Conservation (phyloP, 2,797 vertebrate species). For the Cygnus olor region DNA sequence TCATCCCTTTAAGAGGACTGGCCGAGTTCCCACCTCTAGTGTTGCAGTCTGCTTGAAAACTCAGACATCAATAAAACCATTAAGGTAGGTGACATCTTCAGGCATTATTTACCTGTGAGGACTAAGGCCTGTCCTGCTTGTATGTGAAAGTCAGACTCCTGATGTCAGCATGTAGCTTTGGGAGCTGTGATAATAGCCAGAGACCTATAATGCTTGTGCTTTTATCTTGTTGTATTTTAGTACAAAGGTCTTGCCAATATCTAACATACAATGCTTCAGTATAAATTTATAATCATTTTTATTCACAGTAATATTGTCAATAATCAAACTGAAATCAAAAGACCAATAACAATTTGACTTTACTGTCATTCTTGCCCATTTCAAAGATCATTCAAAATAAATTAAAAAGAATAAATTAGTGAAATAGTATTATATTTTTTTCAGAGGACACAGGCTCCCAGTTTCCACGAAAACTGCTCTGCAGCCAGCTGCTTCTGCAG, state of each 20-base stretch:
- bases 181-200: neutral
- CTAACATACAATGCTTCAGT: neutral
- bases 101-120: neutral
- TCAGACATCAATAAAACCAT: neutral
- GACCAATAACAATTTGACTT: neutral
- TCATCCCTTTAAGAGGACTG: neutral
- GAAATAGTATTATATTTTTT: neutral
- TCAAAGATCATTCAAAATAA: neutral
- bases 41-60: neutral
- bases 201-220: neutral
- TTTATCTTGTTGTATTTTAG: neutral
- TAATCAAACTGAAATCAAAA: neutral
- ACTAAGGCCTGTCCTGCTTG: neutral
- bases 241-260: neutral
- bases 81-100: neutral
- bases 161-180: neutral
- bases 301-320: neutral
- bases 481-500: constrained; percentile 56
- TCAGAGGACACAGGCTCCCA: constrained; percentile 26
- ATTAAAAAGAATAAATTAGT: neutral
- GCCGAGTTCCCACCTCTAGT: neutral
- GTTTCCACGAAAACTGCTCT: constrained; percentile 38
- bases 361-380: neutral
- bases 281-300: neutral
- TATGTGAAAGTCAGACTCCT: neutral